Evolutionary conservation across 2,113 vertebrate genomes (phyloP), one percentile per base, ranked within the genome.

Genomic region (Shinisaurus crocodilurus): DNA sequence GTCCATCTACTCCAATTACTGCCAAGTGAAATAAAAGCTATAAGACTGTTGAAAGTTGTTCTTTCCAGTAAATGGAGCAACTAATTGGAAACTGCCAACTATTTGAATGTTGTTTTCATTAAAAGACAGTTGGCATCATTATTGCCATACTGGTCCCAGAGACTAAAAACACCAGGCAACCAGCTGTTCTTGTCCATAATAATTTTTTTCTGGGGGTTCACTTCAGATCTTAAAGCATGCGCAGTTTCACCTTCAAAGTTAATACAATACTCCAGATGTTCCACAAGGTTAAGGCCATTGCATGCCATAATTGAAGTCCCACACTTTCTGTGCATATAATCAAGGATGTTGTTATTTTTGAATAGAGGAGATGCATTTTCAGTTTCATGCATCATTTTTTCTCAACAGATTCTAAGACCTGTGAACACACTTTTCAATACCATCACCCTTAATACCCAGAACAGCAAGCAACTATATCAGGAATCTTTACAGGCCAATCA

Each of bases 181-280:
- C 57, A 77, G 86, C 50, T 87, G 54, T 70, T 70, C 16, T 48
- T 70, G 25, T 37, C 72, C 74, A 77, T 77, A 74, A 54, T 72
- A 25, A 23, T 72, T 50, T 75, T 54, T 23, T 84, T 8, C 23
- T 48, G 12, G 40, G 32, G 76, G 43, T 29, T 76, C 40, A 75
- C 57, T 27, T 48, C 50, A 12, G 5, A 67, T 74, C 57, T 89
- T 89, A 80, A 65, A 69, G 16, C n/a, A 88, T 50, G 32, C 3
- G 20, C 16, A 3, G 32, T 48, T 84, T 67, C 88, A 84, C 82
- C 57, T 89, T 89, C 88, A 84, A 50, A 89, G 70, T 76, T 65
- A 45, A 60, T 75, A 48, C 5, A 57, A 29, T 45, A 60, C 54
- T 84, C 72, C 40, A 84, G 37, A 76, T 84, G 72, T 84, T 76